phyloP scores from a whole-genome alignment of 2,888 invertebrate species.

The Nephrotoma flavescens region DNA sequence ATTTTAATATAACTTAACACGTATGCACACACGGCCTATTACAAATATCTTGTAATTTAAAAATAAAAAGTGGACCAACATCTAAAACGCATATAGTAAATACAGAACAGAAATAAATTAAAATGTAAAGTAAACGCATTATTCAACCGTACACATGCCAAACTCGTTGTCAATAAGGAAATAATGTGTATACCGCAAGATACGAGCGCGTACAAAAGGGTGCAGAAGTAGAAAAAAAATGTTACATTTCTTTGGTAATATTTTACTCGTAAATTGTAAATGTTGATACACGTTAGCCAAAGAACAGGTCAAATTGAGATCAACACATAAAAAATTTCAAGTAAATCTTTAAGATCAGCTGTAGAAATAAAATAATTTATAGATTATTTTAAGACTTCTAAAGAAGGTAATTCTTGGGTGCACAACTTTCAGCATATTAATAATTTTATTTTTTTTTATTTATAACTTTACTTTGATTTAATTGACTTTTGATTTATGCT shows the following conservation, averaged over 20 bases:
- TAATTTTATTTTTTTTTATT: neutral
- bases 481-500: neutral
- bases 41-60: neutral
- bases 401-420: neutral
- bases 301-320: neutral
- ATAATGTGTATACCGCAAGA: neutral
- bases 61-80: neutral
- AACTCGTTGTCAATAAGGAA: neutral
- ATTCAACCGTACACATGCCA: neutral
- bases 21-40: too few species aligned
- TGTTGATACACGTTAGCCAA: neutral
- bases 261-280: neutral
- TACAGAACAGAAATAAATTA: neutral
- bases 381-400: neutral
- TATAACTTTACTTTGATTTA: neutral
- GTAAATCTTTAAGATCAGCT: neutral
- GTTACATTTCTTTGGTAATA: neutral
- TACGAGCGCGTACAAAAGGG: neutral
- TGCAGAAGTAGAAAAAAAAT: neutral
- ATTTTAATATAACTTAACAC: too few species aligned
- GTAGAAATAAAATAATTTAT: neutral
- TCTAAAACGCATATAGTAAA: neutral
- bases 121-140: neutral
- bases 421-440: neutral
- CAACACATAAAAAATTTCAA: neutral